Conservation (phyloP, 1,140 invertebrate species). For the Drosophila ambigua region DNA sequence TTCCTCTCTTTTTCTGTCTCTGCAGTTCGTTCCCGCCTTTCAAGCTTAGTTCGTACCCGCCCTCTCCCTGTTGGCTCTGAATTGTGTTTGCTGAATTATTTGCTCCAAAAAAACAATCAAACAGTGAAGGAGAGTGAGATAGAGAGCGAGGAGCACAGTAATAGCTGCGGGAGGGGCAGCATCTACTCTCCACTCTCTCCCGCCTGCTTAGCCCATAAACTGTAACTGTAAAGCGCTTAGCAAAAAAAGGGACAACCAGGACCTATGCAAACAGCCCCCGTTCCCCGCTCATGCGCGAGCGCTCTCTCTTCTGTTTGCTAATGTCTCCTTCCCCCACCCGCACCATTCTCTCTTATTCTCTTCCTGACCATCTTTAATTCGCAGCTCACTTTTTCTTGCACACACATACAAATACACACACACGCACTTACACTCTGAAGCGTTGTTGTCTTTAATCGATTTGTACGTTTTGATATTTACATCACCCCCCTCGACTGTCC, state of each 20-base stretch:
- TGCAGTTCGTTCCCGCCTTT: no score
- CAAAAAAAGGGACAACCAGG: conserved; percentile 59
- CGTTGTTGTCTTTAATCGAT: conserved; percentile 77
- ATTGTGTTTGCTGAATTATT: conserved; percentile 48
- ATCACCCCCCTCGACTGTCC: conserved; percentile 28
- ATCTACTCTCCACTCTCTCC: background rate
- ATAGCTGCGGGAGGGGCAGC: conserved; percentile 8
- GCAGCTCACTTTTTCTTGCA: conserved; percentile 50
- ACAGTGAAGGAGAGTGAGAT: conserved; percentile 22
- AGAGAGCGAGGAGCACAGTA: conserved; percentile 26
- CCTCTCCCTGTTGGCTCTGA: no score
- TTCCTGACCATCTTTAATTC: conserved; percentile 52
- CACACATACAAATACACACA: conserved; percentile 23
- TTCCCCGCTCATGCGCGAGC: conserved; percentile 53
- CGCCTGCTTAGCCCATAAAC: conserved; percentile 51
- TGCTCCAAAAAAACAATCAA: conserved; percentile 48
- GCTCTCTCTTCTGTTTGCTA: conserved; percentile 15
- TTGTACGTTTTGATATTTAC: conserved; percentile 81
- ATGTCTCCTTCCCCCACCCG: conserved; percentile 10
- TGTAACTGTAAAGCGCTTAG: conserved; percentile 72
- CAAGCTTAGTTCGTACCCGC: no score
- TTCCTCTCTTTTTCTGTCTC: conserved; percentile 9
- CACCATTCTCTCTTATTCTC: conserved; percentile 14
- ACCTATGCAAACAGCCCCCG: conserved; percentile 72
- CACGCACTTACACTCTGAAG: conserved; percentile 49